Evolutionary conservation across 2,797 vertebrate species (phyloP), one percentile per base, ranked within the genome.

Genomic region (Enteromius unitaeniatus): DNA sequence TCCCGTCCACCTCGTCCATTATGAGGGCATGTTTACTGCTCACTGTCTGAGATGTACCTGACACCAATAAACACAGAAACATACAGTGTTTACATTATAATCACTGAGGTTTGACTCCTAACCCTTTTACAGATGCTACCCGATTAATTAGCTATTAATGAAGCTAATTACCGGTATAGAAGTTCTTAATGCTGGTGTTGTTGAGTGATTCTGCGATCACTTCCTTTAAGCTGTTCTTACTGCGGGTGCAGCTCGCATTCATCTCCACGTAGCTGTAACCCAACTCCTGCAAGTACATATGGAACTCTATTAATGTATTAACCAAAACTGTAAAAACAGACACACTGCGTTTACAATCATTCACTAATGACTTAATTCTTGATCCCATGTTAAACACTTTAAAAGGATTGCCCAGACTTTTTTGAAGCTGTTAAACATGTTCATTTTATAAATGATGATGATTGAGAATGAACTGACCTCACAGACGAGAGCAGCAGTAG

Each of bases 1-100:
- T 99, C 67, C 98, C 98, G 19, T 99, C 98, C n/a, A 99, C 95
- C 93, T 99, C 98, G 79, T 99, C 98, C 98, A 99, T 99, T 92
- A 99, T 96, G 84, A 99, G 94, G 40, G 96, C 96, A 28, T 99
- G 98, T 77, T 96, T 97, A 65, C 55, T 89, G 87, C 94, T 96
- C 82, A 96, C 95, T 3, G 94, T 95, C 89, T 93, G 92, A 75
- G 95, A 95, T 13, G 94, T 86, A 34, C 96, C 98, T 99, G 28
- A 86, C 3, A 58, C 53, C 47, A 76, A 45, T 73, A 77, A 82
- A 84, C 73, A 77, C n/a, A 79, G 19, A 40, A 60, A 83, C 70
- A 74, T 17, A 37, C 6, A 74, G 23, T 13, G 81, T 83, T 69
- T 83, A 83, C 4, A 42, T 40, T 19, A 62, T 10, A 62, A n/a